Evolutionary conservation across 2,797 vertebrate species (phyloP), one percentile per base, ranked within the genome.

Genomic region (Fratercula arctica): DNA sequence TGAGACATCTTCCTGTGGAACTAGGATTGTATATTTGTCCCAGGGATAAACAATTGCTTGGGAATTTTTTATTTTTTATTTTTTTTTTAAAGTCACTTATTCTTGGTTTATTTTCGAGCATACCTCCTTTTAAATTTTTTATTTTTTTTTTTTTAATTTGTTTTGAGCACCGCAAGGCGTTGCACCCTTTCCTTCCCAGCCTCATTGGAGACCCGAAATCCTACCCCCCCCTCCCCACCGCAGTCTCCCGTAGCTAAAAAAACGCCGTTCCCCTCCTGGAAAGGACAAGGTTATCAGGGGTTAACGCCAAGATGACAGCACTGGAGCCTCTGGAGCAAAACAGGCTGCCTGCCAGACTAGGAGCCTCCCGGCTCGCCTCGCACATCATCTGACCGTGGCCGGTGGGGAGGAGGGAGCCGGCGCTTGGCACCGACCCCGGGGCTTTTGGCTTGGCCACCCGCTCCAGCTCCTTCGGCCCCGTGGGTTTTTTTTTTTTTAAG

Each of bases 261-360:
- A 11, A 45, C 75, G n/a, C 50, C 9, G 7, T 87, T 87, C 85
- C 93, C 19, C 46, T 97, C 93, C 94, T 93, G 96, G 94, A 96
- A 97, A 97, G 96, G 95, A 96, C 88, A 87, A 97, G 98, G 97
- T 98, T 98, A 98, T 97, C 98, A 98, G 98, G 99, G 98, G 99
- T 98, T 99, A 99, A 99, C 70, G 91, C 89, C 91, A 78, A 93
- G 97, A 96, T 98, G 98, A 98, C 97, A 97, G 98, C 97, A 97
- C 72, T 98, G 95, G 97, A 98, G 98, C 97, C 98, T 98, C 98
- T 98, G 98, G 98, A 98, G 98, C 98, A 98, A 93, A 98, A 97
- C 98, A 98, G 98, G 98, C 98, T 97, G 98, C 98, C 98, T 98
- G 98, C 98, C 99, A 98, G 98, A 98, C 98, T 98, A 97, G 98